Conservation (phyloP, 2,113 vertebrate species). For the Himantopus leucocephalus region DNA sequence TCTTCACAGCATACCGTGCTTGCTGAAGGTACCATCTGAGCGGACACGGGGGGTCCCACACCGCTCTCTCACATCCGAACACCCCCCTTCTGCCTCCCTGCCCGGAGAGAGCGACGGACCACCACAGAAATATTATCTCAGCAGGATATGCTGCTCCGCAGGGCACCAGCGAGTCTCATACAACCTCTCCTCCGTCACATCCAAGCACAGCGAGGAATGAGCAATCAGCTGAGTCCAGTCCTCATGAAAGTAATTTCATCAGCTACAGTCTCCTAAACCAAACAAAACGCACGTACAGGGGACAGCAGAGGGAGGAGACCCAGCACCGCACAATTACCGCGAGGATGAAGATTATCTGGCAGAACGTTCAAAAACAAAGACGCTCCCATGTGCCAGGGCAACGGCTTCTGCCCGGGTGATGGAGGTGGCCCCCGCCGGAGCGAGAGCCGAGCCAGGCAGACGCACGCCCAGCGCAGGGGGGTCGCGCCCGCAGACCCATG, state of each 20-base stretch:
- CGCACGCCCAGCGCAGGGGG: too few species aligned
- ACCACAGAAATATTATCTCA: not conserved
- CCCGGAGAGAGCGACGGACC: not conserved
- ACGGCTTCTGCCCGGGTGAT: not conserved
- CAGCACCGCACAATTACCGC: not conserved
- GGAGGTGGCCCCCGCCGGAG: not conserved
- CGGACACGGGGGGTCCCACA: not conserved
- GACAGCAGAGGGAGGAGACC: not conserved
- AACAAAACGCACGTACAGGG: not conserved
- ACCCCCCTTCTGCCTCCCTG: not conserved
- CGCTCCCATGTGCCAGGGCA: not conserved
- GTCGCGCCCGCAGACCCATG: not conserved
- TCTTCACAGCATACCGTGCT: not conserved
- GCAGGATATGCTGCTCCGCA: not conserved
- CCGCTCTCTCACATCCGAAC: not conserved
- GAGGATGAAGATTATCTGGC: not conserved
- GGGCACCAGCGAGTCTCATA: not conserved
- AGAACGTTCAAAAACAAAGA: not conserved
- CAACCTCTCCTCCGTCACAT: not conserved
- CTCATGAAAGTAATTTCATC: not conserved
- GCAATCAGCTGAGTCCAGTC: not conserved
- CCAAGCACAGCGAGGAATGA: not conserved
- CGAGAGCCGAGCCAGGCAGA: not conserved
- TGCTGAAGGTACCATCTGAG: not conserved
- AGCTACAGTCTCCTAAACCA: not conserved